Base-by-base conservation (phyloP, 2,888 invertebrate species). In the Trichopria drosophilae region DNA sequence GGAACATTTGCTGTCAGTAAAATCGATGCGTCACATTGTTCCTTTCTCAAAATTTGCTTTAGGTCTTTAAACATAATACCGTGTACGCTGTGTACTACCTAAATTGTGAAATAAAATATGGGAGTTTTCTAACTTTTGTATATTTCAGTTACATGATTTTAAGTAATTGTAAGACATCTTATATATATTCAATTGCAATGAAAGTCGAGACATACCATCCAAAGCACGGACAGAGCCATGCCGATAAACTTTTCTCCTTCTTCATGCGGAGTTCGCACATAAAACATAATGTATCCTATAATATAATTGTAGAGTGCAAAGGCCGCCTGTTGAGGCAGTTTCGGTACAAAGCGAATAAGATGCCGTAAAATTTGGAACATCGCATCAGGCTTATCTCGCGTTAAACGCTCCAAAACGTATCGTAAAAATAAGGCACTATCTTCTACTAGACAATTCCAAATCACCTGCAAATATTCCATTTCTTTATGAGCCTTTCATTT, bases 61-160 rank as follows among this genome's bases (percentile, higher is more conserved):
- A 99, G 79, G 77, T 99, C 99, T 78, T 99, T 99, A 72, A 99
- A 98, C 88, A 96, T 97, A 52, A 99, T 94, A 13, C 98, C 98
- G 69, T 98, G 95, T 0, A 99, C 97, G 72, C 94, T 95, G 63
- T 99, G 98, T 1, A 97, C 96, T 18, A 98, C 88, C 90, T 92
- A 67, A 9, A 76, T 42, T 28, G 6, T 22, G 9, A 13, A 49
- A 18, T 23, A 6, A 36, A 36, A 36, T 6, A 13, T 24, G 6
- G 6, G 10, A 24, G 6, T 24, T 24, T 24, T 24, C 10, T 6
- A 10, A 24, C 10, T 24, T 9, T 24, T 9, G 6, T 24, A 6
- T 24, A 24, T 24, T 24, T 24, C 10, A 24, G 24, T 6, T 24
- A 10, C 7, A 24, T 24, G 10, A 7, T 24, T 6, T 12, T 29